Conservation (phyloP, 1,140 invertebrate genomes). For the Drosophila nigrodunni region DNA sequence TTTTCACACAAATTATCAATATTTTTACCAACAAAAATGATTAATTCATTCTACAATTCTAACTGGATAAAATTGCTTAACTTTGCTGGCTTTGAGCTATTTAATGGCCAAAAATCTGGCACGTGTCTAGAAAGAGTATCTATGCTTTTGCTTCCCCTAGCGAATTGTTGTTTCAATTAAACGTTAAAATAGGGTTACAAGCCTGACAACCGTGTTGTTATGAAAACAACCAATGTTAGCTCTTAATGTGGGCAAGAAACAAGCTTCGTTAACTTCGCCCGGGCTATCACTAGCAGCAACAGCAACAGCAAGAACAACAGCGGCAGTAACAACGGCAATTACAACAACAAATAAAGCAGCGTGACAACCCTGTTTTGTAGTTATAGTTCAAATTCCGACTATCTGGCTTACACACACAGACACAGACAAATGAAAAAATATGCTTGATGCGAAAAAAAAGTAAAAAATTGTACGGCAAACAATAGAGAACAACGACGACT, state of each 20-base stretch:
- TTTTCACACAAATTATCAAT: too few relatives aligned
- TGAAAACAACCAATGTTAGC: slow-evolving; percentile 54
- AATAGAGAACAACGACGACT: slow-evolving; percentile 57
- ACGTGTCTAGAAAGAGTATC: neutral
- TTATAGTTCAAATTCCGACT: slow-evolving; percentile 66
- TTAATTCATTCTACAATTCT: too few relatives aligned
- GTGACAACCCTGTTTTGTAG: slow-evolving; percentile 44
- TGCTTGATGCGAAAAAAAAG: slow-evolving; percentile 45
- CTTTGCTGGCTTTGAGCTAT: too few relatives aligned
- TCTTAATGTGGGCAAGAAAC: slow-evolving; percentile 53
- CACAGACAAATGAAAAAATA: slow-evolving; percentile 57
- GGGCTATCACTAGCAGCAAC: slow-evolving; percentile 36
- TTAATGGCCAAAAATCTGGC: too few relatives aligned
- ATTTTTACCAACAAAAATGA: too few relatives aligned
- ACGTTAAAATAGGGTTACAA: slow-evolving; percentile 21
- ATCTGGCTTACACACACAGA: slow-evolving; percentile 23
- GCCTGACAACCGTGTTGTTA: slow-evolving; percentile 42
- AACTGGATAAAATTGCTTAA: too few relatives aligned
- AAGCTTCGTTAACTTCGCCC: slow-evolving; percentile 76
- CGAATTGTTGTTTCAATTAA: slow-evolving; percentile 30
- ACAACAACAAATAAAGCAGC: too few relatives aligned
- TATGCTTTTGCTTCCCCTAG: neutral
- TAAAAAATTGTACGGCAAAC: slow-evolving; percentile 52
- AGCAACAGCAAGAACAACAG: slow-evolving; percentile 43
- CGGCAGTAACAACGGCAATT: slow-evolving; percentile 9